Evolutionary conservation across 2,888 invertebrate genomes (phyloP).

Genomic region (Sminthurides aquaticus): DNA sequence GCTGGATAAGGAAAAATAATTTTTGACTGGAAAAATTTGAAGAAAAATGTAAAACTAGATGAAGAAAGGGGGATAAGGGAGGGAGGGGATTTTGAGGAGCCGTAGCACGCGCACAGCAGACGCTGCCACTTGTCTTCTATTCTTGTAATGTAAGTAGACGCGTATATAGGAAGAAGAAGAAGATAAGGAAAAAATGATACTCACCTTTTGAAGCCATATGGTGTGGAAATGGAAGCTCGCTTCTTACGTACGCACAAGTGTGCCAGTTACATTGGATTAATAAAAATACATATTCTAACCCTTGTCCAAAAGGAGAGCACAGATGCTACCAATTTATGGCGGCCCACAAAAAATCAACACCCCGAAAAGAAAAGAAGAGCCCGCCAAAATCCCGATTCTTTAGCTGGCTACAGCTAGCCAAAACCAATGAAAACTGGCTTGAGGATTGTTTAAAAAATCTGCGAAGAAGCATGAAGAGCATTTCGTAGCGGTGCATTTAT

Average conservation of each 20-base stretch:
- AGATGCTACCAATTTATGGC: background rate
- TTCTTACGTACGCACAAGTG: background rate
- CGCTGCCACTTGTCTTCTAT: conserved; percentile 6
- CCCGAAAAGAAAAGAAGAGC: too few relatives aligned
- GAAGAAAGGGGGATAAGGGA: background rate
- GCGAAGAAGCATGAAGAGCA: too few relatives aligned
- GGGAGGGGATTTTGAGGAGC: conserved; percentile 5
- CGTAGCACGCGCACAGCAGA: conserved; percentile 16
- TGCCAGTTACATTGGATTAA: background rate
- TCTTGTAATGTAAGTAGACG: background rate
- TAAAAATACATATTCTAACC: background rate
- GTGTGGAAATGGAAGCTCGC: conserved; percentile 1
- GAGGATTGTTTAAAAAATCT: too few relatives aligned
- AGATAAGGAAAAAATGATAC: conserved; percentile 9
- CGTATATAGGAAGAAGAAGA: background rate
- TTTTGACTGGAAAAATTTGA: background rate
- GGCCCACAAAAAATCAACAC: too few relatives aligned
- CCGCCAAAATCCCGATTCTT: too few relatives aligned
- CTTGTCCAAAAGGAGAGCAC: too few relatives aligned
- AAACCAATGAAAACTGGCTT: too few relatives aligned
- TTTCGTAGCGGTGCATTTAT: too few relatives aligned
- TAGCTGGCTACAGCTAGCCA: too few relatives aligned
- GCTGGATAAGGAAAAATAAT: background rate
- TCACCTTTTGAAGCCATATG: conserved; percentile 17
- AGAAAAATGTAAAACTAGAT: background rate